Evolutionary conservation across 30 jellyfish, hydroid and myxozoan species (phyloP).

Genomic region (Nemopilema nomurai): DNA sequence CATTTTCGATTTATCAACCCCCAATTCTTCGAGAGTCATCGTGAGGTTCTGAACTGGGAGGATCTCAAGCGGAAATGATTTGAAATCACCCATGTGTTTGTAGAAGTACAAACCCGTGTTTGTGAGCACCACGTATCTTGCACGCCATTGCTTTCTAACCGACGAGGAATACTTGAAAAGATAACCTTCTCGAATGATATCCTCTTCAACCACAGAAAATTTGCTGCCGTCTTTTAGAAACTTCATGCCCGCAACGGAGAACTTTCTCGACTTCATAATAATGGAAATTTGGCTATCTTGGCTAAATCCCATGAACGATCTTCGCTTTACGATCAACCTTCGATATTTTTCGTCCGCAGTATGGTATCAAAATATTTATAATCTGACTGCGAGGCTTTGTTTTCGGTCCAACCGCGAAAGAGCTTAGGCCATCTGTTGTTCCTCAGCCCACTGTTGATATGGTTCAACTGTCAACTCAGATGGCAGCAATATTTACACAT

Average conservation of each 20-base stretch:
- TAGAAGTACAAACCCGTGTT: slow-evolving; percentile 23
- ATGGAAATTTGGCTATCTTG: not conserved
- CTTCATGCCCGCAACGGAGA: slow-evolving; percentile 23
- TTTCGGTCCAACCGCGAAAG: not conserved
- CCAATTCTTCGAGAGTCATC: slow-evolving; percentile 50
- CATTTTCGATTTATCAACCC: slow-evolving; percentile 49
- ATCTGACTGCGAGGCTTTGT: not conserved
- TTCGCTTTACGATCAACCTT: not conserved
- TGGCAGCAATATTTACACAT: not conserved
- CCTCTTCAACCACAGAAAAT: slow-evolving; percentile 34
- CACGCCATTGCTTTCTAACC: slow-evolving; percentile 65
- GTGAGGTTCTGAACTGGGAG: slow-evolving; percentile 40
- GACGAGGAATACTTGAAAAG: slow-evolving; percentile 52
- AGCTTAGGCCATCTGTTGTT: slow-evolving; percentile 2
- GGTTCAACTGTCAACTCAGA: not conserved
- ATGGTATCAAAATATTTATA: not conserved
- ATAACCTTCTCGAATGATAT: slow-evolving; percentile 64
- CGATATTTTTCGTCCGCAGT: not conserved
- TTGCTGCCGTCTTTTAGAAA: slow-evolving; percentile 21
- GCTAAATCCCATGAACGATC: not conserved
- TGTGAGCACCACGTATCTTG: slow-evolving; percentile 64
- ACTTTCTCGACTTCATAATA: slow-evolving; percentile 40
- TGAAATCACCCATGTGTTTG: slow-evolving; percentile 62
- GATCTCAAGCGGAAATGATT: slow-evolving; percentile 56
- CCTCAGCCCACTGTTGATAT: slow-evolving; percentile 5